These are phyloP conservation scores for Bolinopsis microptera DNA, from an alignment of 37 sponge, comb jelly and placozoan species.

Conservation along the genomic window DNA sequence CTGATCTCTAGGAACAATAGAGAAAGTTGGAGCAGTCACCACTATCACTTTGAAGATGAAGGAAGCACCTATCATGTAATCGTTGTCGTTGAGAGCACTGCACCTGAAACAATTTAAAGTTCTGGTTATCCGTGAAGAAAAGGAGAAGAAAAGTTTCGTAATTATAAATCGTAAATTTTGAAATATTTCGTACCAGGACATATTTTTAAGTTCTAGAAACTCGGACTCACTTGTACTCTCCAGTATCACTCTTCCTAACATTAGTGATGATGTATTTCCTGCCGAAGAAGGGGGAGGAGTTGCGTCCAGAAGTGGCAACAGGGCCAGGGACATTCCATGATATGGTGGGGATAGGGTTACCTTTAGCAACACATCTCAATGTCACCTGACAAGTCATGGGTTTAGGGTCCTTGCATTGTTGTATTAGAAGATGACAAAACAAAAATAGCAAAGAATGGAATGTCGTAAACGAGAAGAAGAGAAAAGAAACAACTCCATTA, in stretches of 20 bases:
- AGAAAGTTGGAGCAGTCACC: not conserved
- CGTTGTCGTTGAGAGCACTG: slow-evolving; percentile 11
- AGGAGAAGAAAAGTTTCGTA: too few species aligned
- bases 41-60: not conserved
- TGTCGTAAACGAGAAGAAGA: too few species aligned
- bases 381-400: too few species aligned
- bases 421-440: too few species aligned
- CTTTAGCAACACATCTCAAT: slow-evolving; percentile 20
- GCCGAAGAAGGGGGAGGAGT: not conserved
- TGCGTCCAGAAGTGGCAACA: not conserved
- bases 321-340: not conserved
- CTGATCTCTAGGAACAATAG: not conserved
- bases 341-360: slow-evolving; percentile 26
- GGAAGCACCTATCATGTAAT: not conserved
- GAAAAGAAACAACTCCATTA: too few species aligned
- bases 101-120: slow-evolving; percentile 22
- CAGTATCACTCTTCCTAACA: not conserved
- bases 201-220: too few species aligned
- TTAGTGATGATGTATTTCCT: not conserved
- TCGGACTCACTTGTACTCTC: slow-evolving; percentile 65
- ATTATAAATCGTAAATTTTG: too few species aligned
- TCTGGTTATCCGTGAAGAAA: too few species aligned
- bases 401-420: too few species aligned
- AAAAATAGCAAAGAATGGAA: too few species aligned
- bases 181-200: too few species aligned